These are phyloP conservation scores for Caenorhabditis sinica DNA, from an alignment of 2,888 invertebrate genomes.

Conservation along the genomic window DNA sequence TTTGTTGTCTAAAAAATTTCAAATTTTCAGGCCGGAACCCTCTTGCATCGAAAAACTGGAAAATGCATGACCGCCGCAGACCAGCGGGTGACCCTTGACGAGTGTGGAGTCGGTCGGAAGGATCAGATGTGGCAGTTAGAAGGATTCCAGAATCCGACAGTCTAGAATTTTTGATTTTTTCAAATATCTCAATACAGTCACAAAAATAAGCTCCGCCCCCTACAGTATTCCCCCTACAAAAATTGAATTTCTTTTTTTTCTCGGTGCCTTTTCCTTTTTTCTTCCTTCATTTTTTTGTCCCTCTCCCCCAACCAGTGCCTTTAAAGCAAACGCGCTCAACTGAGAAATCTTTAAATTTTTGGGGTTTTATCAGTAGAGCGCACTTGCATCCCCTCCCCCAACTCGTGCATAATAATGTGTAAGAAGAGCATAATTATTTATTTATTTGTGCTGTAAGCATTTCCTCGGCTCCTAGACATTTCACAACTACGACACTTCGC, in stretches of 20 bases:
- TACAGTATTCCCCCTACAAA: conserved; percentile 26
- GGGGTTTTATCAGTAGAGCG: neutral
- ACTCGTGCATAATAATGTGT: conserved; percentile 2
- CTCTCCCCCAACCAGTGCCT: conserved; percentile 48
- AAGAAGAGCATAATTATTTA: conserved; percentile 48
- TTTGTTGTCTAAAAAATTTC: neutral
- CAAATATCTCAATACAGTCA: neutral
- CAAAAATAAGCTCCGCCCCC: conserved; percentile 4
- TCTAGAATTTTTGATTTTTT: conserved; percentile 10
- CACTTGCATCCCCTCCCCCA: neutral
- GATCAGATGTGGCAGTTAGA: conserved; percentile 65
- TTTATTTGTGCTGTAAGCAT: conserved; percentile 14
- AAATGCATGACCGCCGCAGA: conserved; percentile 60
- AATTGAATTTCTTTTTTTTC: conserved; percentile 26
- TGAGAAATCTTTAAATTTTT: neutral
- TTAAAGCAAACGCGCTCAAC: neutral
- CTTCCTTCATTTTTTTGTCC: neutral
- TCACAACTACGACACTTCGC: too few relatives aligned
- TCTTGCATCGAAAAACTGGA: conserved; percentile 60
- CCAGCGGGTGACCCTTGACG: conserved; percentile 53
- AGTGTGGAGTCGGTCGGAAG: conserved; percentile 47
- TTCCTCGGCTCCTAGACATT: neutral
- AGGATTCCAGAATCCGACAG: conserved; percentile 43
- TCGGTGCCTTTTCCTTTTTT: conserved; percentile 26
- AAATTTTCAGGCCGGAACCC: conserved; percentile 46